phyloP scores from a whole-genome alignment of 2,797 vertebrate species.

The Syndactyla subalaris region DNA sequence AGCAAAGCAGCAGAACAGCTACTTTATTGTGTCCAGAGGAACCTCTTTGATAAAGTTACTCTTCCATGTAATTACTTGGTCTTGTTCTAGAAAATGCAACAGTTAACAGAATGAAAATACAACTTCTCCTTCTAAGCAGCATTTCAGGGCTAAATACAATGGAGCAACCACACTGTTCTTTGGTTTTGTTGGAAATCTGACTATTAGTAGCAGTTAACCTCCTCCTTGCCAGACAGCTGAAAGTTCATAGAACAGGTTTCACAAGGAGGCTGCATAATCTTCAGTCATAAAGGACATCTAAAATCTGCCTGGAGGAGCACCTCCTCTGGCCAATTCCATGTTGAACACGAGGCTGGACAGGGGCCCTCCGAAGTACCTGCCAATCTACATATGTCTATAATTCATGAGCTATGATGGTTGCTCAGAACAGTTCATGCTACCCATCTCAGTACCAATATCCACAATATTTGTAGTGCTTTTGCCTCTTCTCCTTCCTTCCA shows the following conservation, averaged over 20 bases:
- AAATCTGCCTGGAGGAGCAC: neutral
- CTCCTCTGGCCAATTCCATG: accelerated
- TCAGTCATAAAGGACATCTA: neutral
- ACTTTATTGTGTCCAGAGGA: neutral
- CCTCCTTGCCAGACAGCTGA: neutral
- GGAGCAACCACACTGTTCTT: neutral
- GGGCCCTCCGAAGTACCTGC: neutral
- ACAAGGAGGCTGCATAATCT: neutral
- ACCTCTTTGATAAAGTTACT: neutral
- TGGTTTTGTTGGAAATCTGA: neutral
- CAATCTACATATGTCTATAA: neutral
- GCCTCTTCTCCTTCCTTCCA: neutral
- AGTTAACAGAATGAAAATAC: neutral
- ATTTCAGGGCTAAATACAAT: neutral
- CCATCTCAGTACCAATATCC: neutral
- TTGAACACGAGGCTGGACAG: accelerated
- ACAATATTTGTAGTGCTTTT: accelerated
- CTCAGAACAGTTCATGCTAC: neutral
- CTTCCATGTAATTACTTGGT: neutral
- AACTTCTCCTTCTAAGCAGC: neutral
- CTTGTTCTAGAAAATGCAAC: neutral
- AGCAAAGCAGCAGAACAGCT: neutral
- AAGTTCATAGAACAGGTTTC: neutral
- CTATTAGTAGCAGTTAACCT: neutral
- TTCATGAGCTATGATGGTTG: neutral